These are phyloP conservation scores for Formica aserva DNA, from an alignment of 2,888 invertebrate species.

Conservation along the genomic window DNA sequence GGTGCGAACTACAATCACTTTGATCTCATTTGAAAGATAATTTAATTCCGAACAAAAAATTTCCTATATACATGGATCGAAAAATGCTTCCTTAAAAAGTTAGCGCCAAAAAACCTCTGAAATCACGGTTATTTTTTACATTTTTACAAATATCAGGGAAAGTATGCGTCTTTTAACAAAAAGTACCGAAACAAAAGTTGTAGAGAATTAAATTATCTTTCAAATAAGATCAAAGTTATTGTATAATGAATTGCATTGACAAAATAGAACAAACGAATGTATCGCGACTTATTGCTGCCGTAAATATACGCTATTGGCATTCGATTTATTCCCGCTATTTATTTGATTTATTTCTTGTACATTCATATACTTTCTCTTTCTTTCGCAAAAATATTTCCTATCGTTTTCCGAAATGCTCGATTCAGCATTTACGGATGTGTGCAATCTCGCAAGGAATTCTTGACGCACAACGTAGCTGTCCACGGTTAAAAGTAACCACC, in stretches of 20 bases:
- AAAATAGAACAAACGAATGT: background rate
- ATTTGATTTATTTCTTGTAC: constrained; percentile 18
- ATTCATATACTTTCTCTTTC: constrained; percentile 30
- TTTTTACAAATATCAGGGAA: no score
- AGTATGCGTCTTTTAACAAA: no score
- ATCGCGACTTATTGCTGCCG: background rate
- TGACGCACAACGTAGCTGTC: constrained; percentile 8
- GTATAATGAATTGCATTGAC: background rate
- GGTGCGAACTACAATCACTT: no score
- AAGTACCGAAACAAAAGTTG: no score
- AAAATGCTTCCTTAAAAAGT: no score
- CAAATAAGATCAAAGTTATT: no score
- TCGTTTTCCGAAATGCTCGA: constrained; percentile 6
- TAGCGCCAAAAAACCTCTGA: no score
- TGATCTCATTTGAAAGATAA: no score
- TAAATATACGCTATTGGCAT: constrained; percentile 15
- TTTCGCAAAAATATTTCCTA: constrained; percentile 30
- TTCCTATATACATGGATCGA: no score
- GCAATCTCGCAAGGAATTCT: constrained; percentile 41
- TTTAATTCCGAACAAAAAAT: no score
- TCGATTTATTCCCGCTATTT: constrained; percentile 5
- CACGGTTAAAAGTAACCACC: background rate
- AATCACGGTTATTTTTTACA: no score
- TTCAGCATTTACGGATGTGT: constrained; percentile 5
- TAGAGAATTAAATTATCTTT: no score